Conservation (phyloP, 1,140 invertebrate species). For the Leptinotarsa undecemlineata region DNA sequence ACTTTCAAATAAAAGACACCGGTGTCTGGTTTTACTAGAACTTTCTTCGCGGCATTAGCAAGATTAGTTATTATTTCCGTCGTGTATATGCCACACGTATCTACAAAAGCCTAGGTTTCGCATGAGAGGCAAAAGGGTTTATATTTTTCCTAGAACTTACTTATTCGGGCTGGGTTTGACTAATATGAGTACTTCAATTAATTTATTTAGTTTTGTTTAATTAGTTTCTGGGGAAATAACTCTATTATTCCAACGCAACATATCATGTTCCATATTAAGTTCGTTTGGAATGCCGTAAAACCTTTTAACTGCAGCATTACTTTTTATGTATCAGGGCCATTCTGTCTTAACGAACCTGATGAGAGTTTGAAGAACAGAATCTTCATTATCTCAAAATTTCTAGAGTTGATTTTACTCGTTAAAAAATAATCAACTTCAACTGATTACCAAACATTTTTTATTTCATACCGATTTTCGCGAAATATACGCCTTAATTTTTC, state of each 20-base stretch:
- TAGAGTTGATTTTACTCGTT: neutral
- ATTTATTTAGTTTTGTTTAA: no score
- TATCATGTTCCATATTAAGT: constrained; percentile 16
- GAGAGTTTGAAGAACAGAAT: neutral
- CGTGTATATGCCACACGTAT: no score
- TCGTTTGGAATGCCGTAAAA: neutral
- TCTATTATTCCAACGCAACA: constrained; percentile 6
- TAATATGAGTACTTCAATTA: no score
- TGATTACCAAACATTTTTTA: neutral
- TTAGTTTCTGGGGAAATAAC: constrained; percentile 6
- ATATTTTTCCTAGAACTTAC: no score
- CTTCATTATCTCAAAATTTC: constrained; percentile 12
- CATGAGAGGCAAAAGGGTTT: no score
- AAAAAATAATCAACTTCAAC: constrained; percentile 11
- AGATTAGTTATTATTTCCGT: no score
- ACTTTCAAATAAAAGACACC: no score
- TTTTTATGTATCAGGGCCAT: neutral
- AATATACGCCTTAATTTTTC: neutral
- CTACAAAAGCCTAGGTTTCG: no score
- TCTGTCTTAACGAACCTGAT: constrained; percentile 1
- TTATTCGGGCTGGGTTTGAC: no score
- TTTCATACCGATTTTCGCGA: neutral
- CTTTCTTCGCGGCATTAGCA: no score
- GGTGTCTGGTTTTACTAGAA: no score
- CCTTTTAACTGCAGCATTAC: neutral